phyloP scores from a whole-genome alignment of 2,797 vertebrate genomes.

The Helicolenus hilgendorfi region DNA sequence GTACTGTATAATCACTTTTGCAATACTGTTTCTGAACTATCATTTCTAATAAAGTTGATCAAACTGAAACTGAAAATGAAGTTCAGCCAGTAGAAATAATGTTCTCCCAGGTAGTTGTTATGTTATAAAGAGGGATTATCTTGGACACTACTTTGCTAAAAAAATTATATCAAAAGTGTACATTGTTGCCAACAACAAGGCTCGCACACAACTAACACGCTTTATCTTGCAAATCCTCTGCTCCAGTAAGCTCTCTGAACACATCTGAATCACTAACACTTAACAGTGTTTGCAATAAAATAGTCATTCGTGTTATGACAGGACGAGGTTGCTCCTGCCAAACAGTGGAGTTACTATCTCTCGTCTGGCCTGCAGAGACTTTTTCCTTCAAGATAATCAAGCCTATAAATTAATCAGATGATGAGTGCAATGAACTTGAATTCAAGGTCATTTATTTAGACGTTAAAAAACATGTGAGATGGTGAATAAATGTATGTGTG shows the following conservation, averaged over 20 bases:
- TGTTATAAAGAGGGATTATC: background rate
- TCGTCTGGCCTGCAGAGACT: no score
- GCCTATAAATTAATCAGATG: background rate
- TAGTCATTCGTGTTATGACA: conserved; percentile 67
- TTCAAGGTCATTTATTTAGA: background rate
- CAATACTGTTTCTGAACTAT: background rate
- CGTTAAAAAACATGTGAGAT: background rate
- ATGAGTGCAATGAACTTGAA: background rate
- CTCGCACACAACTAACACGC: background rate
- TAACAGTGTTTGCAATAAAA: conserved; percentile 47
- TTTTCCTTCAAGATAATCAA: background rate
- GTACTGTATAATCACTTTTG: background rate
- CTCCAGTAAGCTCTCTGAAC: conserved; percentile 1
- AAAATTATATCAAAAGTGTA: background rate
- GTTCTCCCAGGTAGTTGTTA: background rate
- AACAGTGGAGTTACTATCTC: background rate
- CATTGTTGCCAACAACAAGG: background rate
- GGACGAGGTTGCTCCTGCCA: conserved; percentile 33
- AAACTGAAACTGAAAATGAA: conserved; percentile 13
- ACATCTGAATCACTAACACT: conserved; percentile 56
- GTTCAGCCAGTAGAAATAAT: background rate
- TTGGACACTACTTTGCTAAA: background rate
- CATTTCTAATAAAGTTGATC: background rate
- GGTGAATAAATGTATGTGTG: background rate
- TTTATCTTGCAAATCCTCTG: conserved; percentile 12